These are phyloP conservation scores for Alcedo quadribrachys DNA, from an alignment of 2,797 vertebrate genomes.

Conservation along the genomic window DNA sequence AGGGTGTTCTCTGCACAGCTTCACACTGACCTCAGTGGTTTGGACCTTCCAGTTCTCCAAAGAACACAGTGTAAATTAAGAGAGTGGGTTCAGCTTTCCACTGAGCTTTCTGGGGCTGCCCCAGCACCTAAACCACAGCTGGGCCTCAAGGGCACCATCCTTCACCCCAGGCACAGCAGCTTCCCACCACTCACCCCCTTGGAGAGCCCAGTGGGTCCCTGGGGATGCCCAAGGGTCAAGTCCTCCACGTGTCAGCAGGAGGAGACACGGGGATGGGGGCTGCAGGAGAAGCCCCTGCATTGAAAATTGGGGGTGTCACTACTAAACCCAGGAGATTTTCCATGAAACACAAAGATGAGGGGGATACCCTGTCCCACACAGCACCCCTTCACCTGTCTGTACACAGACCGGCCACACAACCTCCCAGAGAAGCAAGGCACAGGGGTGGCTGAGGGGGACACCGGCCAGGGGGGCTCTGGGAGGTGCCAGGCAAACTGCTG, in stretches of 20 bases:
- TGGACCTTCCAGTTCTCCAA: background rate
- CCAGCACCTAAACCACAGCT: rapidly evolving
- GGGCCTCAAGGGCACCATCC: background rate
- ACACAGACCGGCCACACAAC: background rate
- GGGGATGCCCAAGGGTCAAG: rapidly evolving
- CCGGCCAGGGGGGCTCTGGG: background rate
- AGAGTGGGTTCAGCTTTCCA: background rate
- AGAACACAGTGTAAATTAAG: background rate
- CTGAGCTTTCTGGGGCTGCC: rapidly evolving
- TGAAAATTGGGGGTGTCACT: background rate
- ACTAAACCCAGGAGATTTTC: background rate
- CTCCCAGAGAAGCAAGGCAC: background rate
- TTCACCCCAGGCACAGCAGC: background rate
- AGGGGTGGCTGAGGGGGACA: no score
- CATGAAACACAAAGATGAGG: background rate
- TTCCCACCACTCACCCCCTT: background rate
- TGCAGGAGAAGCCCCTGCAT: background rate
- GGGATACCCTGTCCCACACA: background rate
- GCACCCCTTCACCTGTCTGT: rapidly evolving
- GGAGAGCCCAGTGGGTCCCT: rapidly evolving
- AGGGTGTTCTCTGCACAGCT: background rate
- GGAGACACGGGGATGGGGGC: rapidly evolving
- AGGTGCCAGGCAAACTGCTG: background rate
- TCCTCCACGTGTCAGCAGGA: rapidly evolving
- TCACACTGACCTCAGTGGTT: background rate